A percentile compares a stretch with the other conserved stretches of the same genome.
Conservation (phyloP, 1,140 invertebrate species). For the Scaptodrosophila lebanonensis region DNA sequence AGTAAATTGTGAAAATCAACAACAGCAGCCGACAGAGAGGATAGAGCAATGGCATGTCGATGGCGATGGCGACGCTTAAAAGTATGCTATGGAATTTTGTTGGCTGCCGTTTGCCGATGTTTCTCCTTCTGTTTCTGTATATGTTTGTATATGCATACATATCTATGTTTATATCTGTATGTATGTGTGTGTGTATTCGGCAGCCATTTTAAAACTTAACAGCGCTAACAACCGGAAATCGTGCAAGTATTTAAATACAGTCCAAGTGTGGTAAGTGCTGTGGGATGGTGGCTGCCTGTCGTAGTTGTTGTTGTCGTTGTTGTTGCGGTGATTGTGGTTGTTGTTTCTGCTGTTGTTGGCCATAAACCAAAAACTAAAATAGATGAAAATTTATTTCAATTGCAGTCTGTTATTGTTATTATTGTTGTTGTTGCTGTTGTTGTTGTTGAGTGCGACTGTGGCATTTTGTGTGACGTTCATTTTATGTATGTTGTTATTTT, state of each 20-base stretch:
- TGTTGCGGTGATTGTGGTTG: no score
- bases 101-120: neutral
- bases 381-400: constrained; percentile 68
- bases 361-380: constrained; percentile 65
- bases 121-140: neutral
- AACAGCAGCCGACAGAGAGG: constrained; percentile 1
- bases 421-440: constrained; percentile 21
- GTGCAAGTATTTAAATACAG: constrained; percentile 70
- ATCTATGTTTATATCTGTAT: constrained; percentile 15
- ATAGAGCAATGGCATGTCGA: no score
- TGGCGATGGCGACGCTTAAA: constrained; percentile 39
- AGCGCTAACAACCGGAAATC: constrained; percentile 70
- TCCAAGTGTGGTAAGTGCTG: constrained; percentile 58
- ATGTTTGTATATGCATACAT: neutral
- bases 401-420: constrained; percentile 21
- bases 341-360: neutral
- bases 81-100: constrained; percentile 45
- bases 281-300: neutral
- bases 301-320: no score
- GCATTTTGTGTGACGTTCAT: no score
- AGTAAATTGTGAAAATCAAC: constrained; percentile 7
- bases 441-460: no score
- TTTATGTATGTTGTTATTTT: no score
- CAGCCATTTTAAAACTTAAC: constrained; percentile 66
- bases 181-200: constrained; percentile 17